Percentiles rank a stretch among this genome's conserved stretches.
Evolutionary conservation across 1,140 invertebrate genomes (phyloP).

Genomic region (Druon quercuslanigerum): DNA sequence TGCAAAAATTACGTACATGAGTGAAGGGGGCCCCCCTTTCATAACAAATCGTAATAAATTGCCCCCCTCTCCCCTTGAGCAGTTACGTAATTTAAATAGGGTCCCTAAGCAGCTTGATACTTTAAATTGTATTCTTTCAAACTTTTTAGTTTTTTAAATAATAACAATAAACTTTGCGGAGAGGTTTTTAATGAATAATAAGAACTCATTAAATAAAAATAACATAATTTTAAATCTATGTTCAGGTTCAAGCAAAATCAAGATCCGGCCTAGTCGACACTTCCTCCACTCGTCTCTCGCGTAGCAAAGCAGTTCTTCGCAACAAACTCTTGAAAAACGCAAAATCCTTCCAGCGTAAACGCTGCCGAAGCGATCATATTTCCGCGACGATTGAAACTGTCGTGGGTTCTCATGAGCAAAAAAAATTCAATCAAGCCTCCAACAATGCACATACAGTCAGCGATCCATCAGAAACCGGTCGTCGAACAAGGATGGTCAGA

Average conservation of each 20-base stretch:
- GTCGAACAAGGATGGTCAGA: slow-evolving; percentile 46
- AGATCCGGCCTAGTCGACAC: slow-evolving; percentile 57
- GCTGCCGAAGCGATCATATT: slow-evolving; percentile 63
- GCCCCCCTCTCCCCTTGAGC: no score
- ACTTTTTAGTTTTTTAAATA: no score
- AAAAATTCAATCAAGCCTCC: slow-evolving; percentile 33
- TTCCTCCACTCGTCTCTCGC: slow-evolving; percentile 56
- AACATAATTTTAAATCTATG: slow-evolving; percentile 3
- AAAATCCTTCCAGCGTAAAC: slow-evolving; percentile 68
- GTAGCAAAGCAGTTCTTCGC: slow-evolving; percentile 64
- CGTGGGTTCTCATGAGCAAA: slow-evolving; percentile 48
- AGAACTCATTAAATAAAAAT: no score
- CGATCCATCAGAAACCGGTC: slow-evolving; percentile 35
- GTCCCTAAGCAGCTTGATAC: no score
- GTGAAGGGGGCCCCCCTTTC: no score
- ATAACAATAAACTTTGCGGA: no score
- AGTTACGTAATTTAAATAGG: no score
- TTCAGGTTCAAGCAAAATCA: slow-evolving; percentile 65
- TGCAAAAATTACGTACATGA: no score
- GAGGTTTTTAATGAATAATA: no score
- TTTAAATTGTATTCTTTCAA: no score
- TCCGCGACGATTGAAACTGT: slow-evolving; percentile 63
- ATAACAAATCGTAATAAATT: no score
- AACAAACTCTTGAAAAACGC: slow-evolving; percentile 71
- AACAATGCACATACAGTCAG: slow-evolving; percentile 32